These are phyloP conservation scores for Meloidogyne hapla DNA, from an alignment of 1,140 invertebrate genomes.

Conservation along the genomic window DNA sequence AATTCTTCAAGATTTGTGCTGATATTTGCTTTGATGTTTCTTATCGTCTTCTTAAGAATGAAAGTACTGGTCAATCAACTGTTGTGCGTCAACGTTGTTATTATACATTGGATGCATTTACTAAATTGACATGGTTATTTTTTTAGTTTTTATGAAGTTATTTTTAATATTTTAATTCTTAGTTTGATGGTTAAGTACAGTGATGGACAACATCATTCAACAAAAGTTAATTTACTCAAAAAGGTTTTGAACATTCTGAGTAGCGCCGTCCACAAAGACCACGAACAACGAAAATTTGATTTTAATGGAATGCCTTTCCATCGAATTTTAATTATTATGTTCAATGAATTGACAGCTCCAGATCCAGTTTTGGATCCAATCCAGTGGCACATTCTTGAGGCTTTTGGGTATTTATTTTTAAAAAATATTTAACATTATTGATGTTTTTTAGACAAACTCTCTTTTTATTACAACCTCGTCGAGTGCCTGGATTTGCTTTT, in stretches of 20 bases:
- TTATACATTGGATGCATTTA: conserved; percentile 75
- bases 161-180: conserved; percentile 72
- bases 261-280: conserved; percentile 88
- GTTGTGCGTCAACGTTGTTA: conserved; percentile 84
- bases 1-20: conserved; percentile 93
- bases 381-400: conserved; percentile 75
- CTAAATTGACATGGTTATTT: conserved; percentile 53
- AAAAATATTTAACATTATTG: background rate
- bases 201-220: conserved; percentile 76
- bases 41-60: conserved; percentile 75
- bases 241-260: conserved; percentile 92
- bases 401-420: conserved; percentile 66
- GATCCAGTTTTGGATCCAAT: conserved; percentile 88
- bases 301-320: conserved; percentile 98
- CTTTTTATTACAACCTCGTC: conserved; percentile 75
- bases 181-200: conserved; percentile 90
- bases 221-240: conserved; percentile 93
- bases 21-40: conserved; percentile 94
- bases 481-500: conserved; percentile 92
- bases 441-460: conserved; percentile 34
- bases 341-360: conserved; percentile 88
- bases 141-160: background rate
- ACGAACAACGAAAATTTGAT: conserved; percentile 78
- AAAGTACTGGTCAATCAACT: conserved; percentile 67
- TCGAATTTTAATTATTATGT: conserved; percentile 92